phyloP scores from a whole-genome alignment of 2,113 vertebrate species.

The Vombatus ursinus region DNA sequence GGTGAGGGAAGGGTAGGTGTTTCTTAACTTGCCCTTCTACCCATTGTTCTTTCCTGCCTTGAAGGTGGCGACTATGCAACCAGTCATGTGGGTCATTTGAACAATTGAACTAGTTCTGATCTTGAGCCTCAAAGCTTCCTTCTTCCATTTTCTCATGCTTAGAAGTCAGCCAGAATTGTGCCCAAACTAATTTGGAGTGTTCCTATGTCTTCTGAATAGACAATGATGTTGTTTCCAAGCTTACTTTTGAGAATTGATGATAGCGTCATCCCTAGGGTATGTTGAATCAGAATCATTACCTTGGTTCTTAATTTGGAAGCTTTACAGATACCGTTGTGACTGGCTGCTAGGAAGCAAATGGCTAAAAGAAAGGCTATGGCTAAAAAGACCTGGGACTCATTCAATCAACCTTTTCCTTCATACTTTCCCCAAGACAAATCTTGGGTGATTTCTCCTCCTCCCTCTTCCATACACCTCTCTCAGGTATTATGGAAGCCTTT shows the following conservation, averaged over 20 bases:
- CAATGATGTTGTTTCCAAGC: not conserved
- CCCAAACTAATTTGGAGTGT: not conserved
- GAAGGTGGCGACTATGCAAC: not conserved
- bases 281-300: not conserved
- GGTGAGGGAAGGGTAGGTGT: not conserved
- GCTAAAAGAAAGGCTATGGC: not conserved
- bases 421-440: not conserved
- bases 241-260: not conserved
- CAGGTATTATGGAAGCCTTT: not conserved
- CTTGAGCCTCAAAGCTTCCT: slow-evolving; percentile 5
- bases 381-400: not conserved
- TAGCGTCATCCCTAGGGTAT: not conserved
- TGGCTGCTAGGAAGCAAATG: not conserved
- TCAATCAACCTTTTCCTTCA: not conserved
- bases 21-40: not conserved
- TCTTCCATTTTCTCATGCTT: not conserved
- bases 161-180: too few relatives aligned
- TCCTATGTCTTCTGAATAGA: not conserved
- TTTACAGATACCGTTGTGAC: not conserved
- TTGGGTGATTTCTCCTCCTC: not conserved
- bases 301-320: not conserved
- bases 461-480: not conserved
- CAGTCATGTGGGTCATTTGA: not conserved
- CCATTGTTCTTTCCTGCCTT: not conserved
- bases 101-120: slow-evolving; percentile 10